phyloP scores from a whole-genome alignment of 2,888 invertebrate species.

The Xestoiulus laeticollis region DNA sequence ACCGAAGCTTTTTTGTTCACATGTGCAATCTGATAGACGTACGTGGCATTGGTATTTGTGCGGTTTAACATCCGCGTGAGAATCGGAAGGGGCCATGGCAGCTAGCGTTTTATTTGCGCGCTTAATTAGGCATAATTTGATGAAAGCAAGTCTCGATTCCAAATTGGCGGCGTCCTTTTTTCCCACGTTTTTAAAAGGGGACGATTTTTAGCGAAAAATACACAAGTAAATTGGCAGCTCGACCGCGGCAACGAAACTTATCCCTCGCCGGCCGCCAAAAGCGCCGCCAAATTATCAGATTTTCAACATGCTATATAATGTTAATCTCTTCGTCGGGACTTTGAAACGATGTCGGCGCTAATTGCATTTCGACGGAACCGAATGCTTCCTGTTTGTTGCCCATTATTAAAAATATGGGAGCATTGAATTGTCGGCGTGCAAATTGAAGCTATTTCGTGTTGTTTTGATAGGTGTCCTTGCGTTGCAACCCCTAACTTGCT shows the following conservation, averaged over 20 bases:
- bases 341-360: neutral
- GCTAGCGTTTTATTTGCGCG: neutral
- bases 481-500: no score
- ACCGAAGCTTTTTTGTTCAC: no score
- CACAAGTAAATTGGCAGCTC: no score
- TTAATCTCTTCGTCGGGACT: constrained; percentile 3
- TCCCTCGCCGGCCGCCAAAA: neutral
- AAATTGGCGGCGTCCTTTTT: neutral
- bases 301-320: no score
- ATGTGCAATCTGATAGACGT: no score
- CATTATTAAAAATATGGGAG: no score
- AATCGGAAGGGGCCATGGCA: neutral
- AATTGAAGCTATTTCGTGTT: neutral
- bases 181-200: no score
- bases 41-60: no score
- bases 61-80: no score
- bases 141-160: neutral
- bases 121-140: neutral
- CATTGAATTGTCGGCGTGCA: no score
- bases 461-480: neutral
- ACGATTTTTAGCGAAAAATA: no score
- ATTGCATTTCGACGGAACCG: neutral
- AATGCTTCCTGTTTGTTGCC: no score
- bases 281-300: neutral
- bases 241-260: neutral